A percentile compares a stretch with the other conserved stretches of the same genome.
Conservation (phyloP, 2,113 vertebrate species). For the Galeopterus variegatus region DNA sequence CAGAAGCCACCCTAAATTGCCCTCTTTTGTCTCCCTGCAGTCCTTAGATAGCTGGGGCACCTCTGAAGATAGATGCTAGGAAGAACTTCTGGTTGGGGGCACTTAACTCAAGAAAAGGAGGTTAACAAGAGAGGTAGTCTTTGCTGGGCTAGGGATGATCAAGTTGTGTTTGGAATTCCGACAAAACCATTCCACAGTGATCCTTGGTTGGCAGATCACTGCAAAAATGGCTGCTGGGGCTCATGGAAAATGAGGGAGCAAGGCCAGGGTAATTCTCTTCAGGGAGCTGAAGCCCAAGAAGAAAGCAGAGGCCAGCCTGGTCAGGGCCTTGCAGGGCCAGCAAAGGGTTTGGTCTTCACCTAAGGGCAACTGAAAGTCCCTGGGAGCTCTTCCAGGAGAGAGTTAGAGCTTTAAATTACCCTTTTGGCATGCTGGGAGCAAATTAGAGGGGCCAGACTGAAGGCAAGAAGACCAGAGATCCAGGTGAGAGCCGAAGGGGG, state of each 20-base stretch:
- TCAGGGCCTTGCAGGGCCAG: not conserved
- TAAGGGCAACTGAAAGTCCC: not conserved
- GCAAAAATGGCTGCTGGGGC: not conserved
- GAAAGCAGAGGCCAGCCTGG: not conserved
- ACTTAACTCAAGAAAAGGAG: not conserved
- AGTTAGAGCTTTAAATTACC: not conserved
- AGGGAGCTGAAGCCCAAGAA: not conserved
- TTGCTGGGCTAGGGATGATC: not conserved
- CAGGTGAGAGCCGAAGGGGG: constrained; percentile 17
- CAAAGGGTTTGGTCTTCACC: not conserved
- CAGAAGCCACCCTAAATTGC: constrained; percentile 7
- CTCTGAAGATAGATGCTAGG: constrained; percentile 88
- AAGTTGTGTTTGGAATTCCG: not conserved
- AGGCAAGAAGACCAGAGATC: not conserved
- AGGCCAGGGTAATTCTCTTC: not conserved
- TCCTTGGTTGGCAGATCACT: not conserved
- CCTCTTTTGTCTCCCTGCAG: constrained; percentile 85
- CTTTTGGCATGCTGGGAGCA: not conserved
- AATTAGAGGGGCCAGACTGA: not conserved
- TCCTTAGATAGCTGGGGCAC: constrained; percentile 95
- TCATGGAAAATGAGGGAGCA: not conserved
- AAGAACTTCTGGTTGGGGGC: not conserved
- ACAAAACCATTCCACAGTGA: not conserved
- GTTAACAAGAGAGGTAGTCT: not conserved
- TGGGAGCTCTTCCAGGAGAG: not conserved